Conservation (phyloP, 2,113 vertebrate species). For the Trematomus loennbergii region DNA sequence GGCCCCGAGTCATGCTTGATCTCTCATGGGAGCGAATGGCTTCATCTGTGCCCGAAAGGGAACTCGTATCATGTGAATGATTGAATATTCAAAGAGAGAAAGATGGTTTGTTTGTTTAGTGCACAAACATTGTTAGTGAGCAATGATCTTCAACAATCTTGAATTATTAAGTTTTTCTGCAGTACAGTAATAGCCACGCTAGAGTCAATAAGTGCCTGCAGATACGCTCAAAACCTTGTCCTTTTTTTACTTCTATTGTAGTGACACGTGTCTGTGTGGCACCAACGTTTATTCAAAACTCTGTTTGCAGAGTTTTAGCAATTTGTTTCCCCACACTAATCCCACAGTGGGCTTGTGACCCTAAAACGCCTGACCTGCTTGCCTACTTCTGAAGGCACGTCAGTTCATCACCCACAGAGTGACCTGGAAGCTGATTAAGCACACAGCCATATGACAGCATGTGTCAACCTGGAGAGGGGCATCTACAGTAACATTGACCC, state of each 20-base stretch:
- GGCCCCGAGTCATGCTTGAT: slow-evolving; percentile 48
- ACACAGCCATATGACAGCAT: neutral
- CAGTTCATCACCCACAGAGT: slow-evolving; percentile 6
- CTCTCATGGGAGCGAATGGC: slow-evolving; percentile 43
- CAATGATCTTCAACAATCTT: neutral
- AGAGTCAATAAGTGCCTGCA: too few species aligned
- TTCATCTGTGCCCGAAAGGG: slow-evolving; percentile 37
- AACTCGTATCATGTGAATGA: slow-evolving; percentile 38
- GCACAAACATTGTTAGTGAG: neutral
- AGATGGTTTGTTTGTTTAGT: neutral
- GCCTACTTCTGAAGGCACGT: slow-evolving; percentile 33
- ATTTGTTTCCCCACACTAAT: neutral
- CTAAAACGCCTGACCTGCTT: slow-evolving; percentile 43
- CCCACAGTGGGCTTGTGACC: slow-evolving; percentile 7
- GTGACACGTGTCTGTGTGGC: neutral
- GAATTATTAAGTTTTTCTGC: neutral
- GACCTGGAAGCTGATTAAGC: slow-evolving; percentile 5
- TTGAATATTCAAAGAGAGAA: neutral
- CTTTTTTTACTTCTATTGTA: neutral
- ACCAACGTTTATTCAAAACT: neutral
- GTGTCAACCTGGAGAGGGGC: neutral
- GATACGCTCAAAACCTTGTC: neutral
- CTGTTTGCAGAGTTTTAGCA: neutral
- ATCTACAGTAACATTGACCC: neutral
- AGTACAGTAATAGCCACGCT: neutral